Conservation (phyloP, 2,113 vertebrate genomes). For the Sphyrna mokarran region DNA sequence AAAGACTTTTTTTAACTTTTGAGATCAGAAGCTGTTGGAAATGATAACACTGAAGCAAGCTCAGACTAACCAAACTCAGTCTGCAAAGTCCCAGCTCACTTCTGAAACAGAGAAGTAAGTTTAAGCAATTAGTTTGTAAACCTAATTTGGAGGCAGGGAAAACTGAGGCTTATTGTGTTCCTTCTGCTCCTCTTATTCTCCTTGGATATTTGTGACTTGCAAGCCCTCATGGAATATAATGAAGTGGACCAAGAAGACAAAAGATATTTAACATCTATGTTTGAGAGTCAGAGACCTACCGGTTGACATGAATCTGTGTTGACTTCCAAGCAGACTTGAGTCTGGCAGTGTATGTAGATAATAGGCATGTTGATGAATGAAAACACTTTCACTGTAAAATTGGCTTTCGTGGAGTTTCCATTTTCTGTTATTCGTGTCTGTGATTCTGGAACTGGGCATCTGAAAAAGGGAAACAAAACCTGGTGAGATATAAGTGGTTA, state of each 20-base stretch:
- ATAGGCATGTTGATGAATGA: conserved; percentile 65
- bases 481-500: neutral
- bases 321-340: conserved; percentile 67
- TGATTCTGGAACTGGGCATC: conserved; percentile 62
- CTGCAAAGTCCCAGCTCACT: neutral
- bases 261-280: too few relatives aligned
- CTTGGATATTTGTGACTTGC: neutral
- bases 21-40: neutral
- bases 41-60: neutral
- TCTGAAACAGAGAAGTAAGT: neutral
- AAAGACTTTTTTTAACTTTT: neutral
- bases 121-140: neutral
- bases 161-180: neutral
- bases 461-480: conserved; percentile 46
- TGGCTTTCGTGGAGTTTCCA: conserved; percentile 67
- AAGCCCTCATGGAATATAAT: too few relatives aligned
- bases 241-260: neutral
- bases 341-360: conserved; percentile 77
- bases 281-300: conserved; percentile 51
- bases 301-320: conserved; percentile 58
- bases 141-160: neutral
- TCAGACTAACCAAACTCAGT: neutral
- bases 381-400: conserved; percentile 73
- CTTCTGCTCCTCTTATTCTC: neutral
- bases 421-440: conserved; percentile 70